Conservation (phyloP, 2,113 vertebrate species). For the Forbesichthys agassizii region DNA sequence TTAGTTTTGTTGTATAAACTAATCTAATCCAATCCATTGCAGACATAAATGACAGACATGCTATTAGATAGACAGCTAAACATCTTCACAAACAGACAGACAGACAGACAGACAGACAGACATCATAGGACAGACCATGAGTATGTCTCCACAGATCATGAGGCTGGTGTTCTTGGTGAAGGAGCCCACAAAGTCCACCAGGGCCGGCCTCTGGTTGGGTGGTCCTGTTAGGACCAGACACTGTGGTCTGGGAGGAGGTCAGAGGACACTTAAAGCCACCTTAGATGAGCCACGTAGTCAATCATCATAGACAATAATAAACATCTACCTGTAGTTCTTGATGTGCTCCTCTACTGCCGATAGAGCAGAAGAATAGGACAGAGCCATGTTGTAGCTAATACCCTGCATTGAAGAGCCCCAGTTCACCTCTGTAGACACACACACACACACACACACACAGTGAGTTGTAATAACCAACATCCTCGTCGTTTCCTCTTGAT, state of each 20-base stretch:
- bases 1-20: too few species aligned
- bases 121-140: constrained; percentile 46
- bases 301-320: not conserved
- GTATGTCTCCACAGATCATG: constrained; percentile 71
- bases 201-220: constrained; percentile 55
- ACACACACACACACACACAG: constrained; percentile 5
- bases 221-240: constrained; percentile 52
- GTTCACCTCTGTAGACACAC: constrained; percentile 70
- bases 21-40: too few species aligned
- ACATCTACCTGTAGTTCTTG: constrained; percentile 78
- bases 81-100: too few species aligned
- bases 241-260: constrained; percentile 22
- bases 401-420: constrained; percentile 79
- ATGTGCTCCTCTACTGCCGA: constrained; percentile 75
- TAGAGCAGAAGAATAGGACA: constrained; percentile 73
- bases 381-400: constrained; percentile 75
- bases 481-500: too few species aligned
- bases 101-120: too few species aligned
- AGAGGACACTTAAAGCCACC: too few species aligned
- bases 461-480: not conserved
- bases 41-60: not conserved
- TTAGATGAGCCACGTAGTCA: not conserved
- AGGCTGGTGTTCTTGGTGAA: constrained; percentile 72
- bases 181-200: constrained; percentile 68
- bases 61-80: too few species aligned